Percentiles rank a stretch among this genome's conserved stretches.
Conservation (phyloP, 2,113 vertebrate genomes). For the Nothoprocta pentlandii region DNA sequence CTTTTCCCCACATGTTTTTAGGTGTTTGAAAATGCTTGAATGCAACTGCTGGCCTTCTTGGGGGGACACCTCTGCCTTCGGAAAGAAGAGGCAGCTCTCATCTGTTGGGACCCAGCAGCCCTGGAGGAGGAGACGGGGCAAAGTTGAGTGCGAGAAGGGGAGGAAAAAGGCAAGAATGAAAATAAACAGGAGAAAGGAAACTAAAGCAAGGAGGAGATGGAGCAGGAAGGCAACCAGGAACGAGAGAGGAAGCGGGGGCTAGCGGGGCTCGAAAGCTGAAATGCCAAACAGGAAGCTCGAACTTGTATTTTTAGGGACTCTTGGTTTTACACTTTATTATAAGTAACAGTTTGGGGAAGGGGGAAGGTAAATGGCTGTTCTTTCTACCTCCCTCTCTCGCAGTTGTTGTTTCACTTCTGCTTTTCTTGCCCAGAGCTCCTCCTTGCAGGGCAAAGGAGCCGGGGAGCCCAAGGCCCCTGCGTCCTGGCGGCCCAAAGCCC, state of each 20-base stretch:
- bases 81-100: neutral
- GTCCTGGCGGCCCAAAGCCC: fast-evolving
- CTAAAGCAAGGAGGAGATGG: neutral
- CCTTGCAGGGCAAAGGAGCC: neutral
- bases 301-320: constrained; percentile 26
- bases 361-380: constrained; percentile 3
- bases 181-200: neutral
- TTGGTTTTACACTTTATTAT: constrained; percentile 21
- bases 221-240: neutral
- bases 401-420: constrained; percentile 14
- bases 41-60: neutral
- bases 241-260: neutral
- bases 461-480: neutral
- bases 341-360: constrained; percentile 25
- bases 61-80: neutral
- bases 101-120: neutral
- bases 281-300: neutral
- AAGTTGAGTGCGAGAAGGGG: neutral
- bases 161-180: neutral
- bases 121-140: neutral
- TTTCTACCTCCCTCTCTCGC: neutral
- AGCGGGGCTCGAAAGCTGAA: fast-evolving
- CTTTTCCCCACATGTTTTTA: neutral
- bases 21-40: neutral
- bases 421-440: neutral